Evolutionary conservation across 2,113 vertebrate genomes (phyloP), one percentile per base, ranked within the genome.

Genomic region (Peucedramus taeniatus): DNA sequence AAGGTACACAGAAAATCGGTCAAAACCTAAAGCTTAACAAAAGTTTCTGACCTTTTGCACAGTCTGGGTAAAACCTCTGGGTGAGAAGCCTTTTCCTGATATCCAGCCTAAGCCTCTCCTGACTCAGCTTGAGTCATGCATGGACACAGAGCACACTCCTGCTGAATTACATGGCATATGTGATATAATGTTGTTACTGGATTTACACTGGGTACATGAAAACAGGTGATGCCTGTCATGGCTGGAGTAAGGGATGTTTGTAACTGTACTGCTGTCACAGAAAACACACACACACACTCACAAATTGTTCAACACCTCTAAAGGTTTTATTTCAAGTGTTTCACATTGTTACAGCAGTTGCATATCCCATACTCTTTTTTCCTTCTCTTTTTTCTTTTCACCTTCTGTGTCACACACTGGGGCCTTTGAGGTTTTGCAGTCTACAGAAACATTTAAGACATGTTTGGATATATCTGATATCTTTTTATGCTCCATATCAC

Each of bases 121-220:
- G 30, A 31, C 17, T 40, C 47, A 83, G 24, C 26, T 61, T 37
- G n/a, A 61, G 37, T 50, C 24, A 23, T 5, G 9, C 17, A 37
- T 20, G 5, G 18, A 5, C 33, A 71, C 17, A 59, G 87, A 84
- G 37, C 13, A 42, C 15, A 27, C 0, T 26, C 14, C 50, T 63
- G n/a, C 13, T 78, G 60, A 63, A 66, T 42, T n/a, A 49, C 24
- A 11, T 20, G 35, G 26, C 1, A 3, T 23, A 18, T 15, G 19
- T 22, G n/a, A 30, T 9, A n/a, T 11, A 11, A n/a, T 21, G 19
- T 24, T 78, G n/a, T 11, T 31, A 30, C 1, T 66, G 5, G 9
- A 2, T 86, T 86, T 57, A 28, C 1, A 0, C 0, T 50, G 22
- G 13, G 2, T 54, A 8, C 51, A 13, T 59, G 47, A 63, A 61